Evolutionary conservation across 2,113 vertebrate genomes (phyloP), one percentile per base, ranked within the genome.

Genomic region (Sylvilagus bachmani): DNA sequence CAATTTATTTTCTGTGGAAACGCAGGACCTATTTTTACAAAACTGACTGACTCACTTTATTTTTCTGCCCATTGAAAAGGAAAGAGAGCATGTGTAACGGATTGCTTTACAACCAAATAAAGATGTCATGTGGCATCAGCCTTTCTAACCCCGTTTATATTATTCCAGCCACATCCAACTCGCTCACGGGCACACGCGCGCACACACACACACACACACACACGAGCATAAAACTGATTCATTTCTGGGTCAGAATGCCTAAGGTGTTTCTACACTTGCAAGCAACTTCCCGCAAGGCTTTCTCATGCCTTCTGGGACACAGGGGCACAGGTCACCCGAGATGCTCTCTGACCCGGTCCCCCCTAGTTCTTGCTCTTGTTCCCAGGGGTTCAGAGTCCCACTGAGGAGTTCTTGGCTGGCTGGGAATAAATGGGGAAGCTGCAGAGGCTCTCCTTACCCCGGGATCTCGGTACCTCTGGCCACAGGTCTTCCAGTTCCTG

Each of bases 101-200:
- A 96, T 71, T 49, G 55, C 49, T 96, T 96, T 97, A 96, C 88
- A 80, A 93, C 90, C 93, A 95, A 95, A 95, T 96, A 97, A 96
- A 97, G 95, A 96, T 94, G 91, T 93, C 95, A 71, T 73, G 78
- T 89, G 95, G 53, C 91, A 88, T 64, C 55, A 86, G 24, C 61
- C 21, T 91, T 94, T 93, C 90, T 51, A 89, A 95, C 86, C 97
- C 36, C 31, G 36, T 96, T 96, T 95, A 4, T 14, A 69, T 96
- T 94, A 96, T 96, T 94, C 86, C 58, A 71, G 91, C 78, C 64
- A 86, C 87, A 94, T 90, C 94, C 85, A 93, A 94, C 44, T 44
- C 44, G 6, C 44, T 44, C 7, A 6, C 7, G 6, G 1, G 44
- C 44, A 6, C 44, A 6, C 44, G 44, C 44, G 44, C 7, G 44